Evolutionary conservation across 92 coral and sea anemone genomes (phyloP).

Genomic region (Heteractis magnifica): DNA sequence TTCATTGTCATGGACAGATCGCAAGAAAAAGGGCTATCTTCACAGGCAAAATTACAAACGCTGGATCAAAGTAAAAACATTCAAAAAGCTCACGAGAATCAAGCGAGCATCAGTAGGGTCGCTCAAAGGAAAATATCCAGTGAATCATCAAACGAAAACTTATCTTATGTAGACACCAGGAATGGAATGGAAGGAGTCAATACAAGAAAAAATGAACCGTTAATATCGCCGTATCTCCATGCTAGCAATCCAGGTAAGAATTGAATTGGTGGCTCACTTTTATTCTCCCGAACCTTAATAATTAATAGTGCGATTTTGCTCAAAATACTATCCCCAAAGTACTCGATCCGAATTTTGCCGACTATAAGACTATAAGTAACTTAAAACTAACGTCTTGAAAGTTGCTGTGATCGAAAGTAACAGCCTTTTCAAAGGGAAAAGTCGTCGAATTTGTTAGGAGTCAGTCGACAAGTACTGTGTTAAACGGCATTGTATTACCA

Average conservation of each 20-base stretch:
- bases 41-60: constrained; percentile 77
- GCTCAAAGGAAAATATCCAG: constrained; percentile 18
- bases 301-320: constrained; percentile 65
- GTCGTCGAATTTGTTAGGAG: constrained; percentile 14
- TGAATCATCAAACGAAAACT: constrained; percentile 30
- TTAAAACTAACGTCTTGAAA: background rate
- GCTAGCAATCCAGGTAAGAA: constrained; percentile 27
- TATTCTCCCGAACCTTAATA: constrained; percentile 36
- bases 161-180: constrained; percentile 10
- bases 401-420: background rate
- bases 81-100: constrained; percentile 32
- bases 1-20: constrained; percentile 74
- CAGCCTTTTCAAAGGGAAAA: constrained; percentile 24
- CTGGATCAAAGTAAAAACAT: constrained; percentile 67
- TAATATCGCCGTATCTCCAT: constrained; percentile 47
- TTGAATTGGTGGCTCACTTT: constrained; percentile 17
- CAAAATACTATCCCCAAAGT: constrained; percentile 35
- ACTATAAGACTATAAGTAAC: constrained; percentile 5
- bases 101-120: constrained; percentile 15
- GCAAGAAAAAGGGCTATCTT: constrained; percentile 74
- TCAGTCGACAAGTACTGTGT: constrained; percentile 1
- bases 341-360: constrained; percentile 41
- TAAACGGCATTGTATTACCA: constrained; percentile 25
- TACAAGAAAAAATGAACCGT: constrained; percentile 55
- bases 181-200: constrained; percentile 35